Conservation (phyloP, 2,888 invertebrate species). For the Andrena praecox region DNA sequence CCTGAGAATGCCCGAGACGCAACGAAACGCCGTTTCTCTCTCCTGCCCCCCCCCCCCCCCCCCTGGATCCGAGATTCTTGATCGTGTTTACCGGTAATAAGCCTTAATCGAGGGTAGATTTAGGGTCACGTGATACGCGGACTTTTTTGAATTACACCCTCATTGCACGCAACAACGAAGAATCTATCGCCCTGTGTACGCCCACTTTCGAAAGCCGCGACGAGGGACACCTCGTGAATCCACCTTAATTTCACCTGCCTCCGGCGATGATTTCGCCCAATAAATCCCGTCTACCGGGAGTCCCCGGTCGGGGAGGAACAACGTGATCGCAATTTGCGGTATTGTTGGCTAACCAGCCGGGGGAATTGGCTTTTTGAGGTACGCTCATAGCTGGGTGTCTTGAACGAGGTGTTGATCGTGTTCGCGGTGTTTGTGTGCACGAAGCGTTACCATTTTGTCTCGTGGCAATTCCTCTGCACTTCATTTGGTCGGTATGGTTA, state of each 20-base stretch:
- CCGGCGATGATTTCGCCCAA: conserved; percentile 54
- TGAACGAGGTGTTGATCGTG: conserved; percentile 17
- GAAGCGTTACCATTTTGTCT: neutral
- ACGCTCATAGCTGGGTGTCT: neutral
- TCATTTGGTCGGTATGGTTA: neutral
- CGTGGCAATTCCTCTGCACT: neutral
- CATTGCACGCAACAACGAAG: conserved; percentile 62
- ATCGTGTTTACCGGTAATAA: conserved; percentile 70
- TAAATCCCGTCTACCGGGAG: conserved; percentile 50
- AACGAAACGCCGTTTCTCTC: conserved; percentile 46
- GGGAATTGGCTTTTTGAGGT: conserved; percentile 38
- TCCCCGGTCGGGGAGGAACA: conserved; percentile 29
- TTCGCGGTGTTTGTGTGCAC: neutral
- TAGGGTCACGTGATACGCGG: conserved; percentile 61
- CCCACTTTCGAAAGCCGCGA: conserved; percentile 24
- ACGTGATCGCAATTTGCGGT: conserved; percentile 51
- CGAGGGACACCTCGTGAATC: conserved; percentile 65
- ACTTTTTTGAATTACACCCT: conserved; percentile 67
- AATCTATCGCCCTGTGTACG: conserved; percentile 10
- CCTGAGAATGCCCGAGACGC: conserved; percentile 9
- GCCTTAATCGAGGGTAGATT: conserved; percentile 70
- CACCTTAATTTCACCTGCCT: conserved; percentile 57
- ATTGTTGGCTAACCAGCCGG: conserved; percentile 38
- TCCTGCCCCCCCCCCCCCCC: neutral
- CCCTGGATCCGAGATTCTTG: conserved; percentile 4